Conservation (phyloP, 2,113 vertebrate species). For the Heptranchias perlo region DNA sequence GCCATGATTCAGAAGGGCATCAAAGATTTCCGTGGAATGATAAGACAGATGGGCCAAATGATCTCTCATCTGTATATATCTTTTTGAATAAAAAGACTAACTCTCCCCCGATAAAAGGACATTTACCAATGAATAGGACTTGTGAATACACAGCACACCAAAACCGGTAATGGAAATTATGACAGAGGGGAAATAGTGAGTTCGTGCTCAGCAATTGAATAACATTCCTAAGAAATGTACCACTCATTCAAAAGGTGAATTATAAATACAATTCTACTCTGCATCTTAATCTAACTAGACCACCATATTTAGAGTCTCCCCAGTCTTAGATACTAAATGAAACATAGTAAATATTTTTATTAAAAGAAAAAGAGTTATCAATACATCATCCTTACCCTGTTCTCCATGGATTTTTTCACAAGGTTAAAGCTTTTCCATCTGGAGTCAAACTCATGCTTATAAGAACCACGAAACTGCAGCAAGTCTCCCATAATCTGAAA, state of each 20-base stretch:
- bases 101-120: too few relatives aligned
- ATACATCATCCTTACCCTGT: constrained; percentile 68
- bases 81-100: too few relatives aligned
- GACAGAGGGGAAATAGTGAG: background rate
- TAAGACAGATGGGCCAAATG: too few relatives aligned
- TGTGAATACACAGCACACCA: background rate
- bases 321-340: background rate
- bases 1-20: background rate
- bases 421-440: constrained; percentile 96
- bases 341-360: background rate
- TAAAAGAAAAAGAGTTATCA: background rate
- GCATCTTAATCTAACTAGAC: background rate
- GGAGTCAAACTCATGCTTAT: constrained; percentile 94
- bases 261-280: background rate
- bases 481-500: constrained; percentile 86
- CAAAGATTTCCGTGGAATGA: too few relatives aligned
- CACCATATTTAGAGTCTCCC: background rate
- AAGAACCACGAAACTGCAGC: constrained; percentile 88
- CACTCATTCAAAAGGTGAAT: background rate
- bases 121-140: background rate
- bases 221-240: background rate
- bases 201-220: background rate
- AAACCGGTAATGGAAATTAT: background rate
- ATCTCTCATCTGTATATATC: too few relatives aligned
- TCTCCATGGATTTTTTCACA: constrained; percentile 98